Evolutionary conservation across 2,888 invertebrate species (phyloP).

Genomic region (Pardosa pseudoannulata): DNA sequence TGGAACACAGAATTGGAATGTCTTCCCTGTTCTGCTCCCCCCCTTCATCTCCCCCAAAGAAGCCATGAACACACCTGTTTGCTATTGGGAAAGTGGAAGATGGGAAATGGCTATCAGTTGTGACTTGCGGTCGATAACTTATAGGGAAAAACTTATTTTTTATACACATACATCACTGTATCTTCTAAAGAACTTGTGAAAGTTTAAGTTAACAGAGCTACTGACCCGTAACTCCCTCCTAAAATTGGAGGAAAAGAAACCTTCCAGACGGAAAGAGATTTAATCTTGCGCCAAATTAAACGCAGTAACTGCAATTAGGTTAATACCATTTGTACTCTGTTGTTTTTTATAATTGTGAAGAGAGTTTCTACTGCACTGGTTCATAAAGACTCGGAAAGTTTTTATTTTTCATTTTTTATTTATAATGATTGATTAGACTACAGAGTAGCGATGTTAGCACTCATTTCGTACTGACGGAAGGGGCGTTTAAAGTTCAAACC

Average conservation of each 20-base stretch:
- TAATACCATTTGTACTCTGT: too few relatives aligned
- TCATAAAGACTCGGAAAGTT: too few relatives aligned
- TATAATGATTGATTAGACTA: too few relatives aligned
- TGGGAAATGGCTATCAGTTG: not conserved
- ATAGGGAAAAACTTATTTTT: not conserved
- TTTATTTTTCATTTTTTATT: too few relatives aligned
- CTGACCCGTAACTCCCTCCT: not conserved
- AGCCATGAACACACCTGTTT: constrained; percentile 37
- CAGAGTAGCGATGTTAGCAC: too few relatives aligned
- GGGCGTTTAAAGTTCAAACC: too few relatives aligned
- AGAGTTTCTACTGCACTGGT: too few relatives aligned
- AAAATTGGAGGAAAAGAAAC: not conserved
- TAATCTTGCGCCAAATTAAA: not conserved
- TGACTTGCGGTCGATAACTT: not conserved
- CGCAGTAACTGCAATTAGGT: not conserved
- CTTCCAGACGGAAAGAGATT: not conserved
- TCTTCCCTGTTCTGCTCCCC: too few relatives aligned
- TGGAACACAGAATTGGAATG: constrained; percentile 44
- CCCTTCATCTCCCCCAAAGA: constrained; percentile 46
- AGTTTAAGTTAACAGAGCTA: not conserved
- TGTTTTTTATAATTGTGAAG: not conserved
- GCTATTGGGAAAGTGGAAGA: constrained; percentile 19
- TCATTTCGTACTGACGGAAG: too few relatives aligned
- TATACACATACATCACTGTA: not conserved
- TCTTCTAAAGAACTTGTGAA: too few relatives aligned